Evolutionary conservation across 2,888 invertebrate genomes (phyloP), one percentile per base, ranked within the genome.

Genomic region (Lasioglossum lativentre): DNA sequence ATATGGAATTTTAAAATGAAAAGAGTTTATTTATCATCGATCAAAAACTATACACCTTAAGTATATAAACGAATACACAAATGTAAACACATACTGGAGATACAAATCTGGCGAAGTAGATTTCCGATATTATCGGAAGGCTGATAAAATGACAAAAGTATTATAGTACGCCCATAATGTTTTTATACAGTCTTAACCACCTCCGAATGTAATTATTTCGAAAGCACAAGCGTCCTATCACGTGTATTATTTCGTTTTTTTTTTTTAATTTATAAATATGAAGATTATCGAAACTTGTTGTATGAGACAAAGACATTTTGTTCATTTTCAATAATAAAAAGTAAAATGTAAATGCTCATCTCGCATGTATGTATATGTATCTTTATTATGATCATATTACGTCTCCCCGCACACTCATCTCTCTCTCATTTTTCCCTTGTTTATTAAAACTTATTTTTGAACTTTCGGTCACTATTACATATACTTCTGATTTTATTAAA

Each of bases 1-100:
- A 1, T 16, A 34, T 38, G 47, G 34, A 76, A 79, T 70, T 73
- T 87, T 91, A 87, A 90, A 90, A 90, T 90, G 82, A 91, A 87
- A 82, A 88, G 75, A 80, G 27, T 91, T 90, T 89, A 89, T 89
- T 90, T 85, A 91, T 87, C 83, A 82, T 90, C 63, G 85, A 78
- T 91, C 87, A 86, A 86, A 91, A 91, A 90, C 90, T 90, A 90
- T 90, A 90, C 91, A 91, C 82, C 83, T 90, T 86, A 88, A 88
- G 72, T 85, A 87, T 87, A 85, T 83, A 85, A 80, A 91, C 84
- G 82, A 86, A 91, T 88, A 88, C 86, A 81, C 63, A 88, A 86
- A 87, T 79, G 47, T 82, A 87, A 79, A 88, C 81, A 78, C 75
- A 85, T 83, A 79, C 80, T 75, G 70, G 72, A 83, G 80, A 82